Base-by-base conservation (phyloP, 2,797 vertebrate species). In the Sylvia borin region DNA sequence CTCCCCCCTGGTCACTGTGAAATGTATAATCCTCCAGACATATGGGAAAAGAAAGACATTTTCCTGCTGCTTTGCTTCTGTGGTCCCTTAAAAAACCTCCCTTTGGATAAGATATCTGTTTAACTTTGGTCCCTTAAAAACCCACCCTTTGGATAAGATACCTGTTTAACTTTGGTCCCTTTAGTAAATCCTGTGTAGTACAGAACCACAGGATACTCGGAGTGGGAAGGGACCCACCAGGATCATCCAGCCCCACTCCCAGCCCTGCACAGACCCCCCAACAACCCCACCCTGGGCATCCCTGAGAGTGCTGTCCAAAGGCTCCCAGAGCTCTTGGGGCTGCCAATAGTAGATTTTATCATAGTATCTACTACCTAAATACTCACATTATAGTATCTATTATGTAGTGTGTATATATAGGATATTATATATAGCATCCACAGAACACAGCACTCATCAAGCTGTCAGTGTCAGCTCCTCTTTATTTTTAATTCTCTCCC, bases 231-330 rank as follows among this genome's bases (percentile, higher is more conserved):
- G 12, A 26, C 11, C 20, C 65, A 10, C 16, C 11, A 4, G 21
- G 51, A 65, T 26, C 51, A 45, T 2, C 57, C 79, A 57, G 43
- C 8, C 4, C 57, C 5, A 3, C 32, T 2, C 48, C 50, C 34
- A 26, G 7, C 24, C 74, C 84, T 50, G 26, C 58, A 4, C 50
- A 78, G 57, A 42, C 42, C 0, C 6, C 73, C 55, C 55, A 81
- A 13, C 25, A 55, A 10, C 1, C 62, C 62, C 48, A 76, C 13
- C 55, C 45, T 43, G 50, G 2, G 26, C 61, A 60, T 5, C 62
- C 36, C 50, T 71, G 48, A 1, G 1, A 61, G 22, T 0, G 0
- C 2, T 64, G 32, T 15, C 57, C 72, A 50, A 57, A 64, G 1
- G 0, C 32, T 40, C 43, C 70, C 48, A 32, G 34, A 68, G 47